Percentiles rank a stretch among this genome's conserved stretches.
Conservation (phyloP, 2,113 vertebrate genomes). For the Xyrauchen texanus region DNA sequence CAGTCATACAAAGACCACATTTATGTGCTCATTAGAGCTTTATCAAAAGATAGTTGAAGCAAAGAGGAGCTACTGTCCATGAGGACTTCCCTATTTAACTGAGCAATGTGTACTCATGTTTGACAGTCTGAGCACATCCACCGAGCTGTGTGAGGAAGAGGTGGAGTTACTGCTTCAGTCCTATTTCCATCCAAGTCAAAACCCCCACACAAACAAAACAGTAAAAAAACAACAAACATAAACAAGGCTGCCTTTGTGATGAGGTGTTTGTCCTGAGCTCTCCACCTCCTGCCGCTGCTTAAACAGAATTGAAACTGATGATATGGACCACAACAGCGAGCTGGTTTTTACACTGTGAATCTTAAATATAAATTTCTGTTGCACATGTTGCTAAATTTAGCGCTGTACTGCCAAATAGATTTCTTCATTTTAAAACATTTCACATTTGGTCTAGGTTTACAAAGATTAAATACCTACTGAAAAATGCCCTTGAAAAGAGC, state of each 20-base stretch:
- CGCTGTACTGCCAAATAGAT: no score
- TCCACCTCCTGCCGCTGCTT: background rate
- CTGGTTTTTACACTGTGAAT: background rate
- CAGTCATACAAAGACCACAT: no score
- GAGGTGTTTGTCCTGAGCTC: slow-evolving; percentile 41
- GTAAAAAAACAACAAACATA: slow-evolving; percentile 42
- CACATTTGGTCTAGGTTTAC: no score
- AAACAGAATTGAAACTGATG: slow-evolving; percentile 17
- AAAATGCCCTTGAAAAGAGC: no score
- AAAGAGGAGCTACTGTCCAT: background rate
- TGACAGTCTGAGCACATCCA: slow-evolving; percentile 59
- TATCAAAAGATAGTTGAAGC: background rate
- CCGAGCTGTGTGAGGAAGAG: slow-evolving; percentile 52
- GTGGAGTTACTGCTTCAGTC: slow-evolving; percentile 44
- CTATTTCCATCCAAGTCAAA: slow-evolving; percentile 35
- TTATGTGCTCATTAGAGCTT: background rate
- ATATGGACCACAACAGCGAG: background rate
- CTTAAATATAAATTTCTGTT: background rate
- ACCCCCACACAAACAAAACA: slow-evolving; percentile 50
- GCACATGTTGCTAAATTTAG: no score
- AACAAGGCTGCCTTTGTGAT: slow-evolving; percentile 60
- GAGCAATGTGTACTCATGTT: slow-evolving; percentile 56
- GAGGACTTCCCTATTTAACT: background rate
- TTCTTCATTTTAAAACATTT: no score
- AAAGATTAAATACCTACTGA: no score